Conservation (phyloP, 1,140 invertebrate genomes). For the Notospermus geniculatus region DNA sequence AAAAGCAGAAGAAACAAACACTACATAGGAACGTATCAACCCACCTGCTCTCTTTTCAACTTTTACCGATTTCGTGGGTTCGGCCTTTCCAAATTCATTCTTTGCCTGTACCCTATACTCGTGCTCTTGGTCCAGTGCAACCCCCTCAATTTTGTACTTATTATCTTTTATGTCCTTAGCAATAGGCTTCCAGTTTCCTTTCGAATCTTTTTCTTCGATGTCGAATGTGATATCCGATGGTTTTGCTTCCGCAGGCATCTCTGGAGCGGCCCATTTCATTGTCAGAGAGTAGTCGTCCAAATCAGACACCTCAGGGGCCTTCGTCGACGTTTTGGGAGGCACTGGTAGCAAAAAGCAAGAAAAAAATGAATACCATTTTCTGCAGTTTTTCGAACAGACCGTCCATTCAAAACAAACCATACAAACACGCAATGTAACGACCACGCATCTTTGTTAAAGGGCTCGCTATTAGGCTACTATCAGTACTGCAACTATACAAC, state of each 20-base stretch:
- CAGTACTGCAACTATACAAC: no score
- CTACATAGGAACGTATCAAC: background rate
- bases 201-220: conserved; percentile 38
- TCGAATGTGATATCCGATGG: conserved; percentile 33
- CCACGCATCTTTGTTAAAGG: no score
- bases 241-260: conserved; percentile 2
- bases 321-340: background rate
- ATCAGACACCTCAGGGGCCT: background rate
- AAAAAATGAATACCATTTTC: background rate
- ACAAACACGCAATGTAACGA: no score
- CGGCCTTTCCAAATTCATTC: background rate
- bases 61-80: background rate
- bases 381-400: no score
- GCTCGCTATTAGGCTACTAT: no score
- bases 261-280: background rate
- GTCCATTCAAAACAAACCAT: no score
- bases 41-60: conserved; percentile 2
- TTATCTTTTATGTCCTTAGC: conserved; percentile 34
- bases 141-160: conserved; percentile 17
- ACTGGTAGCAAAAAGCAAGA: background rate
- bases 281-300: background rate
- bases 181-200: conserved; percentile 41
- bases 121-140: background rate
- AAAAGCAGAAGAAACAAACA: background rate
- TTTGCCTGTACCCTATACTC: conserved; percentile 1